These are phyloP conservation scores for Spinibarbus caldwelli DNA, from an alignment of 2,797 vertebrate genomes.

Conservation along the genomic window DNA sequence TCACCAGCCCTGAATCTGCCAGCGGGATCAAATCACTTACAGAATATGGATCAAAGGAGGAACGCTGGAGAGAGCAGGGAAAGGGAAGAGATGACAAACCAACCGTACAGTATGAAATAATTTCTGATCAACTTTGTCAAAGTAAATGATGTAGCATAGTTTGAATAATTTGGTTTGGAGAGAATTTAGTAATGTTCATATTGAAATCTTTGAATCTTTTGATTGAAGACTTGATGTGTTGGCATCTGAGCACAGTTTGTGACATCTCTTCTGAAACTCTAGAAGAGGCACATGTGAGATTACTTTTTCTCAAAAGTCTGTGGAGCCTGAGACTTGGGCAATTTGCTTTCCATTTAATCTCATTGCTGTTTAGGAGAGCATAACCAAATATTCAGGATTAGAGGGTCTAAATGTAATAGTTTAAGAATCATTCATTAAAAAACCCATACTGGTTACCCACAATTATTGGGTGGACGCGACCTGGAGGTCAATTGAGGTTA, in stretches of 20 bases:
- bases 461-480: neutral
- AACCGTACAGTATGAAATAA: neutral
- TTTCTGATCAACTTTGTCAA: conserved; percentile 9
- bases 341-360: conserved; percentile 3
- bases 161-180: neutral
- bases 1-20: conserved; percentile 16
- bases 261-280: neutral
- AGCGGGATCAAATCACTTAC: conserved; percentile 17
- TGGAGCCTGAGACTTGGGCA: neutral
- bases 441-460: neutral
- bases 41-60: conserved; percentile 12
- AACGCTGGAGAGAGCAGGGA: neutral
- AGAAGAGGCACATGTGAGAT: neutral
- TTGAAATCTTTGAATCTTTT: neutral
- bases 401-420: neutral
- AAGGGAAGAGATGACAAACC: conserved; percentile 17
- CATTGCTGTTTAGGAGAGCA: neutral
- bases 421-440: neutral
- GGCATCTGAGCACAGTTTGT: neutral
- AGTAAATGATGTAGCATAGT: neutral
- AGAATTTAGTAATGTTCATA: conserved; percentile 6
- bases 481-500: neutral
- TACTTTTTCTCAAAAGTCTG: neutral
- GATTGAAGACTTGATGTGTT: conserved; percentile 12
- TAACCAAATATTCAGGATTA: conserved; percentile 8